Evolutionary conservation across 1,140 invertebrate genomes (phyloP).

Genomic region (Plutomurus gul): DNA sequence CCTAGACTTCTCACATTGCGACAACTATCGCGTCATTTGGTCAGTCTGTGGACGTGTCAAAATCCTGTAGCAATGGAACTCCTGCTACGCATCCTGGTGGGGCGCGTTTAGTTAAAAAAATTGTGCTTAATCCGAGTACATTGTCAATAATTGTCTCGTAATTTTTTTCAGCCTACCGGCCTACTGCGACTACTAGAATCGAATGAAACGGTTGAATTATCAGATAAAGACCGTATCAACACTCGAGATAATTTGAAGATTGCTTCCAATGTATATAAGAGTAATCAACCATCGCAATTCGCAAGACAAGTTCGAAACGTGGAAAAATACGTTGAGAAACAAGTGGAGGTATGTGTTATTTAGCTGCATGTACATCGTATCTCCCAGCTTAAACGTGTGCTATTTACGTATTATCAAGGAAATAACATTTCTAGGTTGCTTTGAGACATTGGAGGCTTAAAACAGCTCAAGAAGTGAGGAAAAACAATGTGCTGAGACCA

Average conservation of each 20-base stretch:
- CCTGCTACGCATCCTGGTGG: conserved; percentile 85
- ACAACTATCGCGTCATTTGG: conserved; percentile 93
- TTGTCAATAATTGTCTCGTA: conserved; percentile 17
- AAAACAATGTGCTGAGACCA: conserved; percentile 69
- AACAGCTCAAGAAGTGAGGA: conserved; percentile 58
- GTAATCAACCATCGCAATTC: conserved; percentile 44
- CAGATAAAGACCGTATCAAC: conserved; percentile 75
- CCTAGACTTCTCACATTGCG: conserved; percentile 78
- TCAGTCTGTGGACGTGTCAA: conserved; percentile 95
- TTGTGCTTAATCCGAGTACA: neutral
- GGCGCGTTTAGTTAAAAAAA: conserved; percentile 37
- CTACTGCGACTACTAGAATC: conserved; percentile 89
- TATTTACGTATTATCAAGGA: no score
- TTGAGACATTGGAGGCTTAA: conserved; percentile 83
- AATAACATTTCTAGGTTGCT: conserved; percentile 64
- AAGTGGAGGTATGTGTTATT: conserved; percentile 66
- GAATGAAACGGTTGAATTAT: conserved; percentile 78
- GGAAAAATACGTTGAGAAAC: conserved; percentile 72
- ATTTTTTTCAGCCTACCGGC: conserved; percentile 72
- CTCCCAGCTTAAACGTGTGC: neutral
- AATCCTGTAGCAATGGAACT: conserved; percentile 89
- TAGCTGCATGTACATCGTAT: neutral
- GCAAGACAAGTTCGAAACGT: conserved; percentile 52
- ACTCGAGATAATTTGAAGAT: conserved; percentile 93
- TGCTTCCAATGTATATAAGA: conserved; percentile 70